Conservation (phyloP, 2,113 vertebrate genomes). For the Theristicus caerulescens region DNA sequence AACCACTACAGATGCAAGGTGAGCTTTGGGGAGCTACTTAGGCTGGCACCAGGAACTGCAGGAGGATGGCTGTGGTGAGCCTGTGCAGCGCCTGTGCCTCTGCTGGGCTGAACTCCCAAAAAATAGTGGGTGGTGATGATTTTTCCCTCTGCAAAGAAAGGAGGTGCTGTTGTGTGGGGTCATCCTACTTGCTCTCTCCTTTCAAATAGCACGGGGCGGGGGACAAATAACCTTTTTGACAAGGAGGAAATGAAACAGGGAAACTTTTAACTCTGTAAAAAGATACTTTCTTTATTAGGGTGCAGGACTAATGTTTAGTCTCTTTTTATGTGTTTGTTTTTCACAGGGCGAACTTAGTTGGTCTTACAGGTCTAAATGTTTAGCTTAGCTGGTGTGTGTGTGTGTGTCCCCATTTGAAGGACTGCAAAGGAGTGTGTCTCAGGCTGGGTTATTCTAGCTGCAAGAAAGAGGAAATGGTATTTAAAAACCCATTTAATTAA, state of each 20-base stretch:
- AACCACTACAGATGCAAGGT: not conserved
- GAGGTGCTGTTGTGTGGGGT: not conserved
- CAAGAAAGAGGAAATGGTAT: slow-evolving; percentile 45
- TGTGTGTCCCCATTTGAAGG: not conserved
- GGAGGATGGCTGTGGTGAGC: not conserved
- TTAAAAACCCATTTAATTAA: slow-evolving; percentile 66
- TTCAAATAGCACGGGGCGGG: not conserved
- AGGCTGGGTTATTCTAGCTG: not conserved
- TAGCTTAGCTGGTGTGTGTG: not conserved
- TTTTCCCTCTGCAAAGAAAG: not conserved
- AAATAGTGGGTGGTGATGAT: not conserved
- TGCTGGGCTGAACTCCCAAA: not conserved
- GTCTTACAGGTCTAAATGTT: not conserved
- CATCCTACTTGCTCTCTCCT: not conserved
- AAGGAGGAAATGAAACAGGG: not conserved
- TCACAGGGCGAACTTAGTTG: not conserved
- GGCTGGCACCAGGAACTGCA: not conserved
- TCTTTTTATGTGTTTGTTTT: not conserved
- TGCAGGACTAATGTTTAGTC: not conserved
- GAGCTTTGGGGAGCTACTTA: not conserved
- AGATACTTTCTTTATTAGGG: not conserved
- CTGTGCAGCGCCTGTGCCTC: not conserved
- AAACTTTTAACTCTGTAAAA: not conserved
- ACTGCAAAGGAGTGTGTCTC: not conserved
- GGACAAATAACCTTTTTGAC: not conserved